Conservation (phyloP, 92 coral and sea anemone species). For the Metridium senile region DNA sequence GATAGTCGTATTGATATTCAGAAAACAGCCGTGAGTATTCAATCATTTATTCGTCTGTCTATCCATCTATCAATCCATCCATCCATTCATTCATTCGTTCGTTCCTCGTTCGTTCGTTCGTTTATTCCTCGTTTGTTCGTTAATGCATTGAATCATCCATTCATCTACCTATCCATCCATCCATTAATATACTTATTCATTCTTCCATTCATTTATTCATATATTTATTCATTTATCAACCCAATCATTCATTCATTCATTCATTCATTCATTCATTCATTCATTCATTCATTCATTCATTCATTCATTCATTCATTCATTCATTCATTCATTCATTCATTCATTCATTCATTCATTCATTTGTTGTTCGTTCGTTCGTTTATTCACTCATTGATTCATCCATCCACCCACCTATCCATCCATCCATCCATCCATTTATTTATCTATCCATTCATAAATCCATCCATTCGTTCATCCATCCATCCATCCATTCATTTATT, state of each 20-base stretch:
- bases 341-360: not conserved
- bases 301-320: not conserved
- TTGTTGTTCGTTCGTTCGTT: too few relatives aligned
- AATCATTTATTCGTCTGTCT: not conserved
- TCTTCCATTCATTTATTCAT: too few relatives aligned
- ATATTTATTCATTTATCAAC: too few relatives aligned
- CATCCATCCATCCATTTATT: too few relatives aligned
- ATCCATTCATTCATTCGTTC: not conserved
- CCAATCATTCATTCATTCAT: not conserved
- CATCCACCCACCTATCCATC: too few relatives aligned
- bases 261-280: not conserved
- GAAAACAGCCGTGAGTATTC: conserved; percentile 45
- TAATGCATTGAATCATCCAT: not conserved
- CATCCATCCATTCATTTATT: too few relatives aligned
- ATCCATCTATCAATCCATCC: not conserved
- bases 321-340: not conserved
- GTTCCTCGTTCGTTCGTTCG: not conserved
- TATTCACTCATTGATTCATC: too few relatives aligned
- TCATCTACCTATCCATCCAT: too few relatives aligned
- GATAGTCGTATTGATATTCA: conserved; percentile 45
- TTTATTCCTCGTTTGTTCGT: not conserved
- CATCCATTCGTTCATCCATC: too few relatives aligned
- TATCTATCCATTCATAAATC: too few relatives aligned
- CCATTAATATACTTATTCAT: too few relatives aligned
- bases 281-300: not conserved